Percentiles rank a stretch among this genome's conserved stretches.
Conservation (phyloP, 1,140 invertebrate species). For the Scaptomyza hsui region DNA sequence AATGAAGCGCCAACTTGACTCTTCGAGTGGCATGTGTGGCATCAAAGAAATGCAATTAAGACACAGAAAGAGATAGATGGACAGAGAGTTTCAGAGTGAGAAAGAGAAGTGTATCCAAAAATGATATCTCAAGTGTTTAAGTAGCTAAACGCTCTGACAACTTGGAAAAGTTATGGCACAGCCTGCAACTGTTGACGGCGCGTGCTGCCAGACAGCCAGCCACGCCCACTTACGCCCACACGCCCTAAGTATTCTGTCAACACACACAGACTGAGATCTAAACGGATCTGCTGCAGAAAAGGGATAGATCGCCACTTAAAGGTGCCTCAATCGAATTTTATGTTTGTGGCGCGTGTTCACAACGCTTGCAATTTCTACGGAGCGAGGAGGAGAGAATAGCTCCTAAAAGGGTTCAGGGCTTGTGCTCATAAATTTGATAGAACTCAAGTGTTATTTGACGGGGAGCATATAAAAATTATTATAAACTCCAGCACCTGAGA, state of each 20-base stretch:
- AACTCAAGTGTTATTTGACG: constrained; percentile 57
- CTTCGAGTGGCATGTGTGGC: constrained; percentile 73
- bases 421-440: constrained; percentile 74
- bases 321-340: constrained; percentile 36
- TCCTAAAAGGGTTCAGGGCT: constrained; percentile 67
- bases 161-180: constrained; percentile 69
- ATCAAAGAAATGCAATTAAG: constrained; percentile 80
- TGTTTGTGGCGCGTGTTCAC: constrained; percentile 25
- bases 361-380: constrained; percentile 51
- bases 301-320: constrained; percentile 59
- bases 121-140: constrained; percentile 78
- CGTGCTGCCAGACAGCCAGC: constrained; percentile 48
- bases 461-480: constrained; percentile 40
- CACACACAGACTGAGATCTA: constrained; percentile 27
- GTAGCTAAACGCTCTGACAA: constrained; percentile 79
- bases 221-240: constrained; percentile 44
- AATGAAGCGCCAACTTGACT: constrained; percentile 74
- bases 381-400: constrained; percentile 12
- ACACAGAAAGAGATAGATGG: not conserved
- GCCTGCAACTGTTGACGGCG: constrained; percentile 63
- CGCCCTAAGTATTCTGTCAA: constrained; percentile 69
- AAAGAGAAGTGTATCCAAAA: constrained; percentile 15
- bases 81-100: not conserved
- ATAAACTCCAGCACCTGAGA: constrained; percentile 23
- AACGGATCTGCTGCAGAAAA: constrained; percentile 7